These are phyloP conservation scores for Aphelinus certus DNA, from an alignment of 1,140 invertebrate genomes.

Conservation along the genomic window DNA sequence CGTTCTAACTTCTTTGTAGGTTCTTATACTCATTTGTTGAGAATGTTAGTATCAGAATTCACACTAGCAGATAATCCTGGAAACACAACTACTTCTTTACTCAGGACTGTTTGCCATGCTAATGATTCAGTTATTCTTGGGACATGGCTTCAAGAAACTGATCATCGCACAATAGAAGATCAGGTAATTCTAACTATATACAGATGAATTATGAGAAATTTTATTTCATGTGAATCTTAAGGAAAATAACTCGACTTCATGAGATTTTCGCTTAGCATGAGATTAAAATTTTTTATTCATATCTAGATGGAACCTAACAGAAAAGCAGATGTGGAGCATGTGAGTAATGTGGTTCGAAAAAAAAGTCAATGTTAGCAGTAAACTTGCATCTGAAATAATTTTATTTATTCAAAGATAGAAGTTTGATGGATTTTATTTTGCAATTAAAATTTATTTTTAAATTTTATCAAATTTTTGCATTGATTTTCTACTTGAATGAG, in stretches of 20 bases:
- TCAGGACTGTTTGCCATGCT: conserved; percentile 88
- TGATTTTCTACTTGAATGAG: neutral
- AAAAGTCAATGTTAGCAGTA: conserved; percentile 30
- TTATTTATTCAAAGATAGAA: conserved; percentile 25
- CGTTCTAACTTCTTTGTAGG: conserved; percentile 58
- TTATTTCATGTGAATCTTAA: too few relatives aligned
- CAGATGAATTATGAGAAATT: too few relatives aligned
- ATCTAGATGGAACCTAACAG: conserved; percentile 80
- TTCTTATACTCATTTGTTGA: conserved; percentile 85
- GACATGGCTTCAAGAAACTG: conserved; percentile 92
- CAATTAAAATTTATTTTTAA: conserved; percentile 4
- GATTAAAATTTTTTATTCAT: conserved; percentile 55
- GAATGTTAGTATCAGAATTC: conserved; percentile 97
- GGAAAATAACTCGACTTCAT: too few relatives aligned
- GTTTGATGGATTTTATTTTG: conserved; percentile 22
- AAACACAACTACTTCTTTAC: conserved; percentile 91
- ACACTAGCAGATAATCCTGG: conserved; percentile 94
- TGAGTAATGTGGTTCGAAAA: conserved; percentile 41
- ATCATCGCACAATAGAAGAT: conserved; percentile 96
- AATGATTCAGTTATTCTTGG: conserved; percentile 89
- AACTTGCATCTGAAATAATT: conserved; percentile 32
- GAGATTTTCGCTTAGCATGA: conserved; percentile 32
- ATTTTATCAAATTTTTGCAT: neutral
- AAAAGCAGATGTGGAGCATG: conserved; percentile 73
- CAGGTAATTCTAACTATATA: conserved; percentile 74